phyloP scores from a whole-genome alignment of 2,888 invertebrate species.

The Diogma glabrata region DNA sequence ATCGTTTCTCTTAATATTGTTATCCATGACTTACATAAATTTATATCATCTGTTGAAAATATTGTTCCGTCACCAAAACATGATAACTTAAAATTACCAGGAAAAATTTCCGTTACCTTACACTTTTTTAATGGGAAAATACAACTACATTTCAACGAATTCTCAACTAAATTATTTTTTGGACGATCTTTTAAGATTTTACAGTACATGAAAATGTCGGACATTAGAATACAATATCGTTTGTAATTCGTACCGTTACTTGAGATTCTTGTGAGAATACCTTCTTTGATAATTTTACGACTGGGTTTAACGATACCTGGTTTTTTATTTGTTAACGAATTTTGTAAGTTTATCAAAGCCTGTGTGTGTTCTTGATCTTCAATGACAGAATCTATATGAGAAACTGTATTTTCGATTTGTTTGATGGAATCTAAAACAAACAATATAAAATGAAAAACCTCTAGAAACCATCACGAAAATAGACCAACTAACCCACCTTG shows the following conservation, averaged over 20 bases:
- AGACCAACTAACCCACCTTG: too few relatives aligned
- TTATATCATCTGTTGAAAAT: slow-evolving; percentile 42
- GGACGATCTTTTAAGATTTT: slow-evolving; percentile 41
- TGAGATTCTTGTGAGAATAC: slow-evolving; percentile 46
- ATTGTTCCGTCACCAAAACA: slow-evolving; percentile 47
- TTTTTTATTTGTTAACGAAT: slow-evolving; percentile 45
- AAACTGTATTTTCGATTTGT: slow-evolving; percentile 54
- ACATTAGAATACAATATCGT: slow-evolving; percentile 57
- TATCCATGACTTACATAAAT: slow-evolving; percentile 46
- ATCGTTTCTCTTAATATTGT: slow-evolving; percentile 43
- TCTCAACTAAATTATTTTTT: slow-evolving; percentile 42
- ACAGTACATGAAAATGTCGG: slow-evolving; percentile 62
- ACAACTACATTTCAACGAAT: slow-evolving; percentile 50
- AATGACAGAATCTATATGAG: slow-evolving; percentile 60
- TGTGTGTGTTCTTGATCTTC: slow-evolving; percentile 61
- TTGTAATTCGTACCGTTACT: slow-evolving; percentile 39
- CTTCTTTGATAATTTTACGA: slow-evolving; percentile 57
- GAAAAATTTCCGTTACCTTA: slow-evolving; percentile 44
- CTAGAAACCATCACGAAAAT: slow-evolving; percentile 12
- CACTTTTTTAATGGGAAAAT: slow-evolving; percentile 61
- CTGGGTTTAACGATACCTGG: slow-evolving; percentile 52
- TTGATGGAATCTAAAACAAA: slow-evolving; percentile 56
- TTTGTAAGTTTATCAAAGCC: slow-evolving; percentile 54
- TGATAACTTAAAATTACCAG: slow-evolving; percentile 46
- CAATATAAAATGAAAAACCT: slow-evolving; percentile 27